phyloP scores from a whole-genome alignment of 1,140 invertebrate species.

The Argopecten irradians region DNA sequence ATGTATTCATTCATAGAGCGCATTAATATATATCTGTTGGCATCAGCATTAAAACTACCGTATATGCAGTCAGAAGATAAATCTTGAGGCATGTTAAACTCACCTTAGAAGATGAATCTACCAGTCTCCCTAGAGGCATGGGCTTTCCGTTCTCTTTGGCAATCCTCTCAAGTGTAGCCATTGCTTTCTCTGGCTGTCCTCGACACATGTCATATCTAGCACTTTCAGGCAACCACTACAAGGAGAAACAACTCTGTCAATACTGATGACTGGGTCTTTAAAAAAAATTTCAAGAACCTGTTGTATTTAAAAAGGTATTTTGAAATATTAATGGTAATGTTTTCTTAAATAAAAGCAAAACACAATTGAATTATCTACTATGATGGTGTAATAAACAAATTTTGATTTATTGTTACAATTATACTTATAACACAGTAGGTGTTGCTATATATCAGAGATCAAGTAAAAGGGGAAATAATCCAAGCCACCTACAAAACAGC shows the following conservation, averaged over 20 bases:
- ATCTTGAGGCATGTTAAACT: background rate
- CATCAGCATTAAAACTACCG: background rate
- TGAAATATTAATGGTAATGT: too few species aligned
- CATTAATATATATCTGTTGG: background rate
- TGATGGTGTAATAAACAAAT: too few species aligned
- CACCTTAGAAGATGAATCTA: constrained; percentile 79
- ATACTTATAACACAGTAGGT: too few species aligned
- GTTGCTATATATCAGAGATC: too few species aligned
- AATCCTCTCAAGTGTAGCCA: constrained; percentile 89
- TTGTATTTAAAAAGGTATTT: too few species aligned
- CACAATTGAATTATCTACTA: too few species aligned
- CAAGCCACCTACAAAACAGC: constrained; percentile 76
- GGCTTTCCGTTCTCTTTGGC: constrained; percentile 92
- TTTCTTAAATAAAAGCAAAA: too few species aligned
- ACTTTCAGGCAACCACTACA: constrained; percentile 95
- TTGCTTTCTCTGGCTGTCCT: constrained; percentile 90
- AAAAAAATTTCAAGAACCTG: background rate
- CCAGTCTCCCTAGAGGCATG: constrained; percentile 90
- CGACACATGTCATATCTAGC: constrained; percentile 91
- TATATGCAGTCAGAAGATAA: background rate
- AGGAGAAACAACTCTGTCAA: background rate
- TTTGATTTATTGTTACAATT: too few species aligned
- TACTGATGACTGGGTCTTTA: background rate
- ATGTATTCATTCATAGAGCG: too few species aligned
- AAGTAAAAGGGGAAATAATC: constrained; percentile 14